Conservation (phyloP, 1,140 invertebrate genomes). For the Eulimnadia texana region DNA sequence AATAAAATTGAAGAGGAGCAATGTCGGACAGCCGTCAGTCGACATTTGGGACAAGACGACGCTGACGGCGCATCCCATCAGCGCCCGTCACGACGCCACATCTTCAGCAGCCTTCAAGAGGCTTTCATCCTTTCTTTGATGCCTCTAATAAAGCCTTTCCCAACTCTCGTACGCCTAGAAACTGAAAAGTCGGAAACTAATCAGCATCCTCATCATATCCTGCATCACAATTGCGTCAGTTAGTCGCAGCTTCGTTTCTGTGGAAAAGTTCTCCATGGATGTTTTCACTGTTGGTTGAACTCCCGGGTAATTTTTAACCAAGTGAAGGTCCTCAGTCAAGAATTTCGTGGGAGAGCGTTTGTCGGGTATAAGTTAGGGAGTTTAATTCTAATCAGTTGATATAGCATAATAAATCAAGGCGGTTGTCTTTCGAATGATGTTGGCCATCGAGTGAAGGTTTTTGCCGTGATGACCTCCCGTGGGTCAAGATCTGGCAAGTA, state of each 20-base stretch:
- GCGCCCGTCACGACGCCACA: conserved; percentile 11
- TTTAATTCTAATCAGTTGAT: neutral
- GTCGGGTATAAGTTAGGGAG: neutral
- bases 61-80: conserved; percentile 9
- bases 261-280: too few relatives aligned
- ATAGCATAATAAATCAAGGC: neutral
- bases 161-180: too few relatives aligned
- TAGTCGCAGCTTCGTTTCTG: too few relatives aligned
- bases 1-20: neutral
- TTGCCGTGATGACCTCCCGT: neutral
- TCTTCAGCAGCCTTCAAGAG: conserved; percentile 9
- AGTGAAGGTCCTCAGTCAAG: too few relatives aligned
- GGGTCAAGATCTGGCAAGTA: neutral
- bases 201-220: too few relatives aligned
- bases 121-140: neutral
- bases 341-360: neutral
- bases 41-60: conserved; percentile 7
- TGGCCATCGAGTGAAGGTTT: neutral
- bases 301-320: too few relatives aligned
- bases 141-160: neutral
- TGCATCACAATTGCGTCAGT: too few relatives aligned
- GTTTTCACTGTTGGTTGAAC: too few relatives aligned
- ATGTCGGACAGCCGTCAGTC: conserved; percentile 11
- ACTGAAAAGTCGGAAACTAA: too few relatives aligned
- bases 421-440: neutral